Percentiles rank a stretch among this genome's conserved stretches.
Conservation (phyloP, 2,113 vertebrate genomes). For the Talpa occidentalis region DNA sequence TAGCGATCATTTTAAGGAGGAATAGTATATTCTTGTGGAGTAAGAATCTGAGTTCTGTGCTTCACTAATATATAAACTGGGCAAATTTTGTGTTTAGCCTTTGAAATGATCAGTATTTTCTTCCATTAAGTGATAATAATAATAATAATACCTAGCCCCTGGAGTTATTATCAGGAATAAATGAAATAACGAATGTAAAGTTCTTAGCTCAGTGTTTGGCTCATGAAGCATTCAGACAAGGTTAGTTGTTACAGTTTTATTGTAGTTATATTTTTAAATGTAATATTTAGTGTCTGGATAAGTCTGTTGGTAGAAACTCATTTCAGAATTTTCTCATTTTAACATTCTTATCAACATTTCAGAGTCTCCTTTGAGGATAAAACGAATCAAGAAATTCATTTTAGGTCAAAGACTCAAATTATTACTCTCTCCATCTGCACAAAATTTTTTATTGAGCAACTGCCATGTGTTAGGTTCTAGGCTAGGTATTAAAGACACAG, state of each 20-base stretch:
- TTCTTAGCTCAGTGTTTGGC: background rate
- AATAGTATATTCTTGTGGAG: background rate
- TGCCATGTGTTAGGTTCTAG: background rate
- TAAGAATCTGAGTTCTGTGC: background rate
- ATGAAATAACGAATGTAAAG: background rate
- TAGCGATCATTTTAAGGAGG: background rate
- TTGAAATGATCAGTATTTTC: background rate
- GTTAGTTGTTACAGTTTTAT: background rate
- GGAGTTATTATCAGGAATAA: slow-evolving; percentile 25
- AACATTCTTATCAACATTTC: slow-evolving; percentile 4
- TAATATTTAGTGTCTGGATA: background rate
- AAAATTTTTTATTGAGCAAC: background rate
- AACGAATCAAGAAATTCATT: slow-evolving; percentile 1
- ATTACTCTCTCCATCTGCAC: background rate
- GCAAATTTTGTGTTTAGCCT: background rate
- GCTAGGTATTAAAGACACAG: background rate
- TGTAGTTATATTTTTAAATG: background rate
- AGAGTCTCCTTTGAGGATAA: background rate
- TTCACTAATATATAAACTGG: background rate
- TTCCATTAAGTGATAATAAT: background rate
- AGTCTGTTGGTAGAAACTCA: background rate
- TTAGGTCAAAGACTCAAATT: slow-evolving; percentile 23
- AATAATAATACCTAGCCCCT: background rate
- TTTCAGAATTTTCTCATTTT: background rate
- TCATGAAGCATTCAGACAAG: background rate